Percentiles rank a stretch among this genome's conserved stretches.
These are phyloP conservation scores for Pangasius macronema DNA, from an alignment of 2,797 vertebrate genomes.

Conservation along the genomic window DNA sequence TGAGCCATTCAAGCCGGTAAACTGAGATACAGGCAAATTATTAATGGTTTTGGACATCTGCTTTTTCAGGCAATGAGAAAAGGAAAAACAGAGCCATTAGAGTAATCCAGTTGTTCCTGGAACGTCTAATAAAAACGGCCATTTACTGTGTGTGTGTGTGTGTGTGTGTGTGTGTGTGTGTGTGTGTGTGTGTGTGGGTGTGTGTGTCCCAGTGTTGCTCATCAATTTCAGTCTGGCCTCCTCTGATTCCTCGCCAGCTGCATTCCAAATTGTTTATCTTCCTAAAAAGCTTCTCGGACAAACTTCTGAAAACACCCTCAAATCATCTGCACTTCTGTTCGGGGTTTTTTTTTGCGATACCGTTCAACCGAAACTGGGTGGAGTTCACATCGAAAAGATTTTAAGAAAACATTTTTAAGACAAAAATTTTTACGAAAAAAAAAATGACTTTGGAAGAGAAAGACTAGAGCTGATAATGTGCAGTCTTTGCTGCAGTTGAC, in stretches of 20 bases:
- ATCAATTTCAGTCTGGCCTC: conserved; percentile 51
- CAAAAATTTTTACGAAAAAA: no score
- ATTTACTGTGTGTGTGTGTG: conserved; percentile 52
- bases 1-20: conserved; percentile 25
- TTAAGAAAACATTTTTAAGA: not conserved
- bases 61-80: conserved; percentile 43
- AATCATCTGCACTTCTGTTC: conserved; percentile 47
- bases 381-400: not conserved
- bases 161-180: conserved; percentile 26
- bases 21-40: conserved; percentile 27
- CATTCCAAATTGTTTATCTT: conserved; percentile 53
- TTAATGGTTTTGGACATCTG: conserved; percentile 51
- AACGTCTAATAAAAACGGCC: conserved; percentile 58
- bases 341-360: not conserved
- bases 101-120: conserved; percentile 53
- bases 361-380: not conserved
- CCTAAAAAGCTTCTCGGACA: conserved; percentile 51
- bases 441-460: not conserved
- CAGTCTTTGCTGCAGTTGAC: conserved; percentile 77
- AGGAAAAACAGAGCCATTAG: conserved; percentile 56
- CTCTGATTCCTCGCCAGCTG: conserved; percentile 57
- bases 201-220: conserved; percentile 20
- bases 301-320: conserved; percentile 46
- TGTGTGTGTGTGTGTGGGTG: conserved; percentile 36
- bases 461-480: conserved; percentile 62